Evolutionary conservation across 2,797 vertebrate species (phyloP).

Genomic region (Cetoscarus ocellatus): DNA sequence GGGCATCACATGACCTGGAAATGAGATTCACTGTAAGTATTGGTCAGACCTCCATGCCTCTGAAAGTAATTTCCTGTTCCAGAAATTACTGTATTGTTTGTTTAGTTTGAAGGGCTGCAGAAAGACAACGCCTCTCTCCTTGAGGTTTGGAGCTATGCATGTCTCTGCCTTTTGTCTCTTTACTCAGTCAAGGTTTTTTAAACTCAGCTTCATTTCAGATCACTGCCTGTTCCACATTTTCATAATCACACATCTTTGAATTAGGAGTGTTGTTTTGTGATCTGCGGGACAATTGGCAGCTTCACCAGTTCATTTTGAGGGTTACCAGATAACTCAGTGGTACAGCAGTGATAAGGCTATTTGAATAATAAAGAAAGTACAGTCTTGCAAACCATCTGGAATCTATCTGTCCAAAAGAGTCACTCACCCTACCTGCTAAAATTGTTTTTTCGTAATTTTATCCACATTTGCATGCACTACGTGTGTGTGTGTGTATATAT

Average conservation of each 20-base stretch:
- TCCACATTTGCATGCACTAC: too few species aligned
- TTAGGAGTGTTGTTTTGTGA: too few species aligned
- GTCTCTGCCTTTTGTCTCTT: not conserved
- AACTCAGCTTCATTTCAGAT: conserved; percentile 3
- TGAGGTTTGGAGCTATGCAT: conserved; percentile 6
- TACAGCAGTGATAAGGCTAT: not conserved
- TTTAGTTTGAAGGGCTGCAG: conserved; percentile 9
- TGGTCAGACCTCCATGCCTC: conserved; percentile 3
- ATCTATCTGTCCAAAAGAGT: too few species aligned
- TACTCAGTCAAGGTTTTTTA: conserved; percentile 1
- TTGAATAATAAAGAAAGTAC: not conserved
- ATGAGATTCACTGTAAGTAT: conserved; percentile 9
- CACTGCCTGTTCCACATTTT: not conserved
- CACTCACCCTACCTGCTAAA: too few species aligned
- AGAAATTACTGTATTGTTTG: conserved; percentile 4
- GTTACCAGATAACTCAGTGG: not conserved
- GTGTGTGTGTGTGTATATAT: too few species aligned
- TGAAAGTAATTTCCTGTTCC: conserved; percentile 11
- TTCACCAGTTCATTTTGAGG: not conserved
- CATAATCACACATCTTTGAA: not conserved
- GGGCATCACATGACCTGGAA: conserved; percentile 17
- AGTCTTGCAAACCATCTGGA: too few species aligned
- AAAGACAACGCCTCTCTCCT: not conserved
- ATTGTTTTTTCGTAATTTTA: too few species aligned
- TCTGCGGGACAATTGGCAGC: not conserved